Base-by-base conservation (phyloP, 2,888 invertebrate genomes). In the Graphium colonna region DNA sequence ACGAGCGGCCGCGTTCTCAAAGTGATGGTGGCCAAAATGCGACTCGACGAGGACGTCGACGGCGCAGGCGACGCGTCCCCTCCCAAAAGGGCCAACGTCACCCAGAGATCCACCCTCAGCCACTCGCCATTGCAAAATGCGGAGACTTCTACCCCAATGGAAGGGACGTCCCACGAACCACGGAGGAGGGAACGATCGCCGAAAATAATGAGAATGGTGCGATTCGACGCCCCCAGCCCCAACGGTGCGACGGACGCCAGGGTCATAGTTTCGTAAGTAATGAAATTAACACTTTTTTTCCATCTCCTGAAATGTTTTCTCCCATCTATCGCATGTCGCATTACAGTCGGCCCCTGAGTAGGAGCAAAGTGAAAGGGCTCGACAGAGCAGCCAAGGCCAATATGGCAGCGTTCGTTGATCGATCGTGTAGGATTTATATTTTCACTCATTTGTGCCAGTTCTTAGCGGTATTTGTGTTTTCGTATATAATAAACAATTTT, bases 141-240 rank as follows among this genome's bases (percentile, higher is more conserved):
- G 15, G 8, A 16, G 17, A 8, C 12, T 9, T 9, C 31, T 3
- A 16, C 33, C 1, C 33, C 45, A 16, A 9, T 13, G 12, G 36
- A 3, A 1, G 12, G 12, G 3, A 12, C 36, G n/a, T 1, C n/a
- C 3, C 12, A 4, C n/a, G 13, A 18, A 18, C 18, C 45, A 4
- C 7, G 10, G 0, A 33, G 16, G 1, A 45, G 33, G 12, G 31
- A 44, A 0, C 10, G 10, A 4, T 40, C 57, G 26, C 21, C 51
- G 10, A 51, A 42, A 18, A n/a, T n/a, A n/a, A n/a, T n/a, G 21
- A 57, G 58, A 13, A 50, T 64, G 40, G 53, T 66, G 57, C 58
- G 68, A 2, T 76, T 80, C 63, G 81, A 85, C 66, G 82, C 85
- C 38, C 88, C 88, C 55, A 86, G 85, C 59, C 86, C 86, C 8